Evolutionary conservation across 2,113 vertebrate species (phyloP).

Genomic region (Oryzias curvinotus): DNA sequence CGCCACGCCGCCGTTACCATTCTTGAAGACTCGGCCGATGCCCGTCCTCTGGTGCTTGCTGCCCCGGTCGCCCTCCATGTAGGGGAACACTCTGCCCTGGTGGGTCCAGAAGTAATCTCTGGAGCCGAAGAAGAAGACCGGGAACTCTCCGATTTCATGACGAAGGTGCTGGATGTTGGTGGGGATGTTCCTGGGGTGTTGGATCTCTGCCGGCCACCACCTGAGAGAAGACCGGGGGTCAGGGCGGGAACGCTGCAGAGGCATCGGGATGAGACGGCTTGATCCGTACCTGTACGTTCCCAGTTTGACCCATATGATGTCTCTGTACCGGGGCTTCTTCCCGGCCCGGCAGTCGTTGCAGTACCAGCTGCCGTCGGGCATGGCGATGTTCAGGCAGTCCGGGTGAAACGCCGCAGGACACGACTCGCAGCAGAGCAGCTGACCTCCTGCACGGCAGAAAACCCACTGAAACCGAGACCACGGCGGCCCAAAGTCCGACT

Average conservation of each 20-base stretch:
- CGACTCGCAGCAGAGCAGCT: constrained; percentile 94
- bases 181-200: constrained; percentile 93
- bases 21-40: constrained; percentile 97
- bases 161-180: constrained; percentile 99
- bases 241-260: rapidly evolving
- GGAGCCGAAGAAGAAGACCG: constrained; percentile 98
- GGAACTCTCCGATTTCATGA: constrained; percentile 97
- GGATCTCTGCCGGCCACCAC: constrained; percentile 99
- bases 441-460: constrained; percentile 81
- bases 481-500: neutral
- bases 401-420: constrained; percentile 98
- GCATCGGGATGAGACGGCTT: rapidly evolving
- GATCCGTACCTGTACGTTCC: constrained; percentile 90
- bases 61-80: constrained; percentile 96
- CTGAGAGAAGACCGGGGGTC: constrained; percentile 53
- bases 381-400: constrained; percentile 94
- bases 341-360: constrained; percentile 95
- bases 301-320: constrained; percentile 98
- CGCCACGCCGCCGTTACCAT: constrained; percentile 64
- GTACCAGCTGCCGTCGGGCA: constrained; percentile 99
- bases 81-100: constrained; percentile 96
- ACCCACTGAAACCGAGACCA: neutral
- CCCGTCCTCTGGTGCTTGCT: constrained; percentile 89
- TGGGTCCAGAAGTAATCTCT: constrained; percentile 99
- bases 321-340: constrained; percentile 92